phyloP scores from a whole-genome alignment of 1,140 invertebrate species.

The Drosophila kepulauana region DNA sequence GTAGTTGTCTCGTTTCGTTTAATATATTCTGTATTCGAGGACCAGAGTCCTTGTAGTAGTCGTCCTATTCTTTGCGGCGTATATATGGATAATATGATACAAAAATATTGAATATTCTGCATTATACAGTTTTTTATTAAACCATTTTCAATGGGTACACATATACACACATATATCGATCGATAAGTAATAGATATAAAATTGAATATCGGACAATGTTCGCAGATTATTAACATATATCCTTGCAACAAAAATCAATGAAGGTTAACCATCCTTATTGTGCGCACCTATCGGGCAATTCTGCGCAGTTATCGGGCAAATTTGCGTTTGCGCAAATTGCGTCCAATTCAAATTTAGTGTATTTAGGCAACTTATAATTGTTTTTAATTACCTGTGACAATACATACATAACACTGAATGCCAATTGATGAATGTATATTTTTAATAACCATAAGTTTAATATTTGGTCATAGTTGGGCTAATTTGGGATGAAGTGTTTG shows the following conservation, averaged over 20 bases:
- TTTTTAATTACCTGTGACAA: background rate
- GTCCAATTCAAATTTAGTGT: background rate
- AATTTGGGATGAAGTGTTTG: conserved; percentile 5
- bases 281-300: background rate
- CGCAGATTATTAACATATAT: background rate
- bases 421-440: background rate
- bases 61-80: background rate
- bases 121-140: conserved; percentile 6
- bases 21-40: background rate
- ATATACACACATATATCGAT: conserved; percentile 19
- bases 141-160: conserved; percentile 21
- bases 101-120: background rate
- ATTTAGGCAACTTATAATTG: background rate
- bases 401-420: background rate
- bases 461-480: background rate
- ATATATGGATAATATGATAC: background rate
- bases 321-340: background rate
- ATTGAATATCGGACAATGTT: background rate
- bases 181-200: background rate
- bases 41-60: background rate
- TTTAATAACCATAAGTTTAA: background rate
- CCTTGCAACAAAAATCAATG: conserved; percentile 1
- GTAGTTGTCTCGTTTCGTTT: too few relatives aligned
- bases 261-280: background rate
- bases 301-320: background rate